Conservation (phyloP, 2,797 vertebrate genomes). For the Ispidina picta region DNA sequence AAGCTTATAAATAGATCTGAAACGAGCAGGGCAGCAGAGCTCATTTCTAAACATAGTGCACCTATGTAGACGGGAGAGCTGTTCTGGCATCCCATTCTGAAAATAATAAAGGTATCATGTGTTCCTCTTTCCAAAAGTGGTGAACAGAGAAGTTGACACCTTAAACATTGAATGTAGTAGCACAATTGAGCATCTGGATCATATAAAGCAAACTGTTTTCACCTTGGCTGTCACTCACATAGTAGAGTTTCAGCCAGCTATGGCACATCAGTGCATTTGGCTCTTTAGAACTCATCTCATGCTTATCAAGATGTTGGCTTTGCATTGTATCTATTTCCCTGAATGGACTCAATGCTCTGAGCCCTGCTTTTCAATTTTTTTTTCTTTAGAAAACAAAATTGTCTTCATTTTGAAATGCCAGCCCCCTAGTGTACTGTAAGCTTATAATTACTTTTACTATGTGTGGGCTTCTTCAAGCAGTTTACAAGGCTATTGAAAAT, state of each 20-base stretch:
- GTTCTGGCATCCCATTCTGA: not conserved
- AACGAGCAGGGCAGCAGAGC: not conserved
- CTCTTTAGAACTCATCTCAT: not conserved
- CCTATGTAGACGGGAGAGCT: not conserved
- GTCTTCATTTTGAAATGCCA: conserved; percentile 70
- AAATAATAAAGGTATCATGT: not conserved
- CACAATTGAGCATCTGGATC: not conserved
- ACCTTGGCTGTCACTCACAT: not conserved
- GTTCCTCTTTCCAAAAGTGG: not conserved
- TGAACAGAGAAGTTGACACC: not conserved
- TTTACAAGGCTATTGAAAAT: conserved; percentile 47
- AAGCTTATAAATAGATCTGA: conserved; percentile 33
- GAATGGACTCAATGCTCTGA: not conserved
- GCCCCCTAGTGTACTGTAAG: conserved; percentile 51
- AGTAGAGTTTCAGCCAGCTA: not conserved
- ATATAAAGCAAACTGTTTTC: not conserved
- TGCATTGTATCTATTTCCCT: conserved; percentile 7
- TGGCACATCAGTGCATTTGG: not conserved
- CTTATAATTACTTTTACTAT: conserved; percentile 50
- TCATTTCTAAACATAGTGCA: not conserved
- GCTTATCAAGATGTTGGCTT: not conserved
- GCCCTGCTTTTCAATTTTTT: conserved; percentile 15
- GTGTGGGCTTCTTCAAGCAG: conserved; percentile 23
- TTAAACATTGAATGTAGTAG: not conserved
- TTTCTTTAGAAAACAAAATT: conserved; percentile 50